These are phyloP conservation scores for Drosophila prostipennis DNA, from an alignment of 2,888 invertebrate species.

Conservation along the genomic window DNA sequence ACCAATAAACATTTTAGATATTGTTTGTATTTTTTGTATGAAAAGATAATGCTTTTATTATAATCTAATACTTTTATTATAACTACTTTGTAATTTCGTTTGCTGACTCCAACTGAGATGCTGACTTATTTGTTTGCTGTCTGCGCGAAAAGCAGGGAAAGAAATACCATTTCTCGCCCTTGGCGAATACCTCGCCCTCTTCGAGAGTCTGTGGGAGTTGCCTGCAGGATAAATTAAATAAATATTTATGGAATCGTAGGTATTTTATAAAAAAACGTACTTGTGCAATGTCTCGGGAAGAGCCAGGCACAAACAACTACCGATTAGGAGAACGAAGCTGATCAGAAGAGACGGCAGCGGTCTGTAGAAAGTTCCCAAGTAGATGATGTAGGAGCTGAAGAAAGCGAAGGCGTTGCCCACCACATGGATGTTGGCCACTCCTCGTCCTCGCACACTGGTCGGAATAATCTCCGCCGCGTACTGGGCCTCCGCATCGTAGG, in stretches of 20 bases:
- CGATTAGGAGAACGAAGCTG: constrained; percentile 85
- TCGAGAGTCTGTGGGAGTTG: constrained; percentile 86
- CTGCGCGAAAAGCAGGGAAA: constrained; percentile 83
- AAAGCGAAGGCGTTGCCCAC: constrained; percentile 86
- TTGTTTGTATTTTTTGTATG: neutral
- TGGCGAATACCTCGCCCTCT: constrained; percentile 86
- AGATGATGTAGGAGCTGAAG: constrained; percentile 86
- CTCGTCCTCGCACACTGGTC: constrained; percentile 87
- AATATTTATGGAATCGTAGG: neutral
- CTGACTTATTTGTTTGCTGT: constrained; percentile 14
- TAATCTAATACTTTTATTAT: constrained; percentile 16
- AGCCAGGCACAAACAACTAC: constrained; percentile 85
- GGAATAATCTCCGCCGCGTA: constrained; percentile 88
- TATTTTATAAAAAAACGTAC: constrained; percentile 53
- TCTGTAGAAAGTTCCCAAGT: constrained; percentile 83
- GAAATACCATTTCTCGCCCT: constrained; percentile 85
- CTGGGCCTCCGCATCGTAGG: constrained; percentile 87
- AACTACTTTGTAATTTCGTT: constrained; percentile 16
- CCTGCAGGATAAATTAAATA: constrained; percentile 55
- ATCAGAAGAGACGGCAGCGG: constrained; percentile 86
- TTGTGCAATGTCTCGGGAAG: constrained; percentile 86
- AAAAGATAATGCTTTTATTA: constrained; percentile 13
- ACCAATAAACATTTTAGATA: neutral
- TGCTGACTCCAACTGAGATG: constrained; percentile 34
- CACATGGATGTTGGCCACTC: constrained; percentile 86